phyloP scores from a whole-genome alignment of 2,888 invertebrate species.

The Erannis defoliaria region DNA sequence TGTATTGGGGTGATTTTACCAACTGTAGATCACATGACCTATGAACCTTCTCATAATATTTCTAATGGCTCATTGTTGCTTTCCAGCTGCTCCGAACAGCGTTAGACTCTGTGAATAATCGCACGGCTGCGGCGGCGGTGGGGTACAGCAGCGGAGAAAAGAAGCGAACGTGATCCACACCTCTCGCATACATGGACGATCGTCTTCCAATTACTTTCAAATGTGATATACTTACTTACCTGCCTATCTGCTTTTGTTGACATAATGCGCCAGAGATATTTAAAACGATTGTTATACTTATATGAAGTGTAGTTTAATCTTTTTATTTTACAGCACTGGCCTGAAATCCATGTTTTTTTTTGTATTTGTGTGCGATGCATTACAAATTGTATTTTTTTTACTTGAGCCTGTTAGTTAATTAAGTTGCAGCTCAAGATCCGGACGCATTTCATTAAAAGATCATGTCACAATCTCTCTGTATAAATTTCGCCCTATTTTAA shows the following conservation, averaged over 20 bases:
- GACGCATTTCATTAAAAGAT: background rate
- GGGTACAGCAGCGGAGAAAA: slow-evolving; percentile 4
- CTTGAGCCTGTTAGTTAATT: too few species aligned
- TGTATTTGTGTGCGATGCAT: too few species aligned
- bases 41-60: too few species aligned
- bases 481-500: background rate
- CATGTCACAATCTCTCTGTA: background rate
- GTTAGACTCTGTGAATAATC: slow-evolving; percentile 30
- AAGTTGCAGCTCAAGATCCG: too few species aligned
- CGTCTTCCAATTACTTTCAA: slow-evolving; percentile 5
- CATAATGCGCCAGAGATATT: background rate
- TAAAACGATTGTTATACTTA: background rate
- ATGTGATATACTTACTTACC: slow-evolving; percentile 3
- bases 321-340: too few species aligned
- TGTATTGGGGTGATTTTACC: too few species aligned
- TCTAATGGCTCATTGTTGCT: background rate
- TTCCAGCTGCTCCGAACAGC: slow-evolving; percentile 39
- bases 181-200: background rate
- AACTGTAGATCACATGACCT: too few species aligned
- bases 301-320: too few species aligned
- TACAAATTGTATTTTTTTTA: too few species aligned
- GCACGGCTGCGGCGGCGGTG: slow-evolving; percentile 1
- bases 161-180: slow-evolving; percentile 1
- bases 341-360: too few species aligned
- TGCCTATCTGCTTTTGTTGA: background rate